Evolutionary conservation across 2,888 invertebrate genomes (phyloP).

Genomic region (Orgyia antiqua): DNA sequence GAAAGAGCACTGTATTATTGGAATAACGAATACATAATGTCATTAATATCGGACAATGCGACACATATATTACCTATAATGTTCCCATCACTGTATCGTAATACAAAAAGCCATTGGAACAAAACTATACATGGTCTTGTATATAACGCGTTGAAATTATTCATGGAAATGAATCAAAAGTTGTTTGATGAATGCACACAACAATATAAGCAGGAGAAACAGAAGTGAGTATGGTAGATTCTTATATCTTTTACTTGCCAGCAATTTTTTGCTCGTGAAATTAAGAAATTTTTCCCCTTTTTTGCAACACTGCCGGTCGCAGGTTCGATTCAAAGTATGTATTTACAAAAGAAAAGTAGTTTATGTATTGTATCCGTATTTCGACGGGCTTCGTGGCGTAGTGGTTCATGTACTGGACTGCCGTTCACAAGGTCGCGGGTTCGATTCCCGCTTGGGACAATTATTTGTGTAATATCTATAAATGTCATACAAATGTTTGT

Average conservation of each 20-base stretch:
- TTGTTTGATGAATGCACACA: slow-evolving; percentile 99
- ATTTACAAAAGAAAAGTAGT: too few species aligned
- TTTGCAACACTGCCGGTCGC: too few species aligned
- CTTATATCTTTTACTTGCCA: neutral
- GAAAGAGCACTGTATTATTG: slow-evolving; percentile 99
- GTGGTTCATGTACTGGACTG: too few species aligned
- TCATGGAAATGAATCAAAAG: slow-evolving; percentile 99
- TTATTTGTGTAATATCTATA: too few species aligned
- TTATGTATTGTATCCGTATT: too few species aligned
- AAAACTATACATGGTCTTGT: slow-evolving; percentile 99
- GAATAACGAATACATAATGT: slow-evolving; percentile 99
- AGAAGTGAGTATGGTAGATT: slow-evolving; percentile 79
- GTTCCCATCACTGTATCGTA: slow-evolving; percentile 99
- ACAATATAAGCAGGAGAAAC: slow-evolving; percentile 92
- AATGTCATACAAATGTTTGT: too few species aligned
- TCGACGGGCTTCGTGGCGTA: too few species aligned
- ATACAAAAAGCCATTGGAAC: slow-evolving; percentile 99
- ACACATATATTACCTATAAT: slow-evolving; percentile 98
- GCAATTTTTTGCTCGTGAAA: neutral
- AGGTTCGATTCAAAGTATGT: too few species aligned
- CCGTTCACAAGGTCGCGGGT: too few species aligned
- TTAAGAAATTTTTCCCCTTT: too few species aligned
- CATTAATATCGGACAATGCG: slow-evolving; percentile 98
- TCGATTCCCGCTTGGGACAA: too few species aligned
- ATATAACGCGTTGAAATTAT: slow-evolving; percentile 99